Evolutionary conservation across 2,888 invertebrate species (phyloP).

Genomic region (Lithophane socia): DNA sequence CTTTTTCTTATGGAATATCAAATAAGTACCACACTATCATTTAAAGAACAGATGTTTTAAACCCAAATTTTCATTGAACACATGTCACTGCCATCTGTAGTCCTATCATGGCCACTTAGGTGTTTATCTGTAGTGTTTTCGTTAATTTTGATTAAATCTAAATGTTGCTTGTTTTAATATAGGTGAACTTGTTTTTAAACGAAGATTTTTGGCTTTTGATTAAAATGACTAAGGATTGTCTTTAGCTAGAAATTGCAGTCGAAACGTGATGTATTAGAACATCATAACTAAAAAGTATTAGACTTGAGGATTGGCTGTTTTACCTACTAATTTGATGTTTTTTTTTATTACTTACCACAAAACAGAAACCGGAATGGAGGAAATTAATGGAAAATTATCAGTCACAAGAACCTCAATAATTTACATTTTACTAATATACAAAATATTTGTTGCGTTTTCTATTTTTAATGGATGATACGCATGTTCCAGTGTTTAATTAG

Average conservation of each 20-base stretch:
- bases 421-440: slow-evolving; percentile 21
- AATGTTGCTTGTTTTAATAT: slow-evolving; percentile 65
- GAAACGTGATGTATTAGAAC: slow-evolving; percentile 5
- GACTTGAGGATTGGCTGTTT: neutral
- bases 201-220: slow-evolving; percentile 25
- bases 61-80: slow-evolving; percentile 56
- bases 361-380: neutral
- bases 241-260: slow-evolving; percentile 20
- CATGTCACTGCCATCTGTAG: slow-evolving; percentile 78
- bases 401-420: neutral
- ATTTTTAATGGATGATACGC: slow-evolving; percentile 47
- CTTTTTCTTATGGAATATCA: neutral
- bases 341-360: neutral
- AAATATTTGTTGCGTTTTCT: slow-evolving; percentile 41
- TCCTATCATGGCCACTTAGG: slow-evolving; percentile 76
- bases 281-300: neutral
- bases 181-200: slow-evolving; percentile 28
- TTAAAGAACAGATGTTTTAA: slow-evolving; percentile 68
- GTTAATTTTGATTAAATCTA: slow-evolving; percentile 53
- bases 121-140: slow-evolving; percentile 67
- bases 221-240: slow-evolving; percentile 52
- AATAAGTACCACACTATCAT: slow-evolving; percentile 29
- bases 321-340: slow-evolving; percentile 42
- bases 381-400: slow-evolving; percentile 1
- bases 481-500: slow-evolving; percentile 56